Base-by-base conservation (phyloP, 2,113 vertebrate species). In the Hippocampus abdominalis region DNA sequence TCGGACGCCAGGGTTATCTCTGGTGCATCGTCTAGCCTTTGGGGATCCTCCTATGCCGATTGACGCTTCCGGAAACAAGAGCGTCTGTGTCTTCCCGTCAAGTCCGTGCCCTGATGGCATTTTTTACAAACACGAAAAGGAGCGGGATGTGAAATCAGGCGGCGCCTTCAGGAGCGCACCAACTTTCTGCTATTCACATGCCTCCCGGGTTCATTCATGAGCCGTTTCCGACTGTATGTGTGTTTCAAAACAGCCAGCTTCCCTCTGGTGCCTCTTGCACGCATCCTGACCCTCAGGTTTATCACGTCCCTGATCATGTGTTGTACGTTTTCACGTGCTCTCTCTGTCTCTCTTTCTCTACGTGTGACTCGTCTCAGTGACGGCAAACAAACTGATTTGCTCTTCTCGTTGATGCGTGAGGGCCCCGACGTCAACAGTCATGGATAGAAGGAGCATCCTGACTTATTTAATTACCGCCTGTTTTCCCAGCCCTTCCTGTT, bases 211-310 rank as follows among this genome's bases (percentile, higher is more conserved):
- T 77, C 64, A 74, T 74, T 78, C 75, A 72, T 46, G 59, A 67
- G 73, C 71, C 69, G 69, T 83, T 85, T 87, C 77, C 77, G 18
- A 32, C 27, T 81, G 25, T 15, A 29, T 82, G 39, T 73, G 29
- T 73, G n/a, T 74, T 70, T n/a, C 71, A 76, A 74, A 66, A 46
- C 73, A 78, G 73, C 74, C 39, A 0, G 23, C 57, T 40, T 21
- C 61, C 54, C 11, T 61, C n/a, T 48, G 32, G 67, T 11, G 56
- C 49, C 15, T 39, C 54, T 72, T 66, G 69, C 68, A 69, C 73
- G 63, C 63, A 72, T 64, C 66, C 65, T 79, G 83, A 79, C 65
- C 82, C 61, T 18, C 15, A 53, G 8, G 3, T 64, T 68, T 49
- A 49, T 75, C 79, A 20, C 51, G 64, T 69, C 39, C 29, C 73